Conservation (phyloP, 2,113 vertebrate genomes). For the Notarius quadriscutis region DNA sequence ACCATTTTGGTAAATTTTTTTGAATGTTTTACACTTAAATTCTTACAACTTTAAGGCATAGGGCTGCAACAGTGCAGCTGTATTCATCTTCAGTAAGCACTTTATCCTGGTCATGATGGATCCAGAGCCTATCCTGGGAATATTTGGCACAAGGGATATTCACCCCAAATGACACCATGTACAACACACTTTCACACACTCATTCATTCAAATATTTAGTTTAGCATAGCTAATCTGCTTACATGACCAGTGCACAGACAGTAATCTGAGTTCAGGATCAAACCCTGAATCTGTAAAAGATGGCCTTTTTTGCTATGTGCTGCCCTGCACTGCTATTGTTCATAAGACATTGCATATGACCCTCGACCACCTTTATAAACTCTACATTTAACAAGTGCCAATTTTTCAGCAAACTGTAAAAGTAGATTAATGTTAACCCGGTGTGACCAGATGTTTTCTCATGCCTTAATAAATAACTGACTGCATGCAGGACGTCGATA, state of each 20-base stretch:
- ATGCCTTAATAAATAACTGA: slow-evolving; percentile 45
- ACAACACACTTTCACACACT: background rate
- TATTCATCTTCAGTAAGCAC: background rate
- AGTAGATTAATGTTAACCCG: slow-evolving; percentile 34
- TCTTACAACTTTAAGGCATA: no score
- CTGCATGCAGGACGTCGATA: slow-evolving; percentile 16
- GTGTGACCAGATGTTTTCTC: slow-evolving; percentile 29
- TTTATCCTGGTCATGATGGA: background rate
- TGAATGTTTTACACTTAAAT: no score
- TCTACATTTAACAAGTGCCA: background rate
- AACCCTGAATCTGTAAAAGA: background rate
- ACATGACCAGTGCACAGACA: background rate
- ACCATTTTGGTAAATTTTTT: no score
- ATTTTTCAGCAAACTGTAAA: slow-evolving; percentile 21
- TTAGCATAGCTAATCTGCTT: background rate
- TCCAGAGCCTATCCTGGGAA: background rate
- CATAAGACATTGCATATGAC: background rate
- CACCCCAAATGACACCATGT: background rate
- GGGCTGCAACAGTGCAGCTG: background rate
- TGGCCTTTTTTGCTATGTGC: background rate
- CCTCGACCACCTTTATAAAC: background rate
- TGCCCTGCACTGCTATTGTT: no score
- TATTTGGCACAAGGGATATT: background rate
- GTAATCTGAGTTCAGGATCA: background rate
- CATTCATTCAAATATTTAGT: background rate